Evolutionary conservation across 30 jellyfish, hydroid and myxozoan species (phyloP), one percentile per base, ranked within the genome.

Genomic region (Pelagia noctiluca): DNA sequence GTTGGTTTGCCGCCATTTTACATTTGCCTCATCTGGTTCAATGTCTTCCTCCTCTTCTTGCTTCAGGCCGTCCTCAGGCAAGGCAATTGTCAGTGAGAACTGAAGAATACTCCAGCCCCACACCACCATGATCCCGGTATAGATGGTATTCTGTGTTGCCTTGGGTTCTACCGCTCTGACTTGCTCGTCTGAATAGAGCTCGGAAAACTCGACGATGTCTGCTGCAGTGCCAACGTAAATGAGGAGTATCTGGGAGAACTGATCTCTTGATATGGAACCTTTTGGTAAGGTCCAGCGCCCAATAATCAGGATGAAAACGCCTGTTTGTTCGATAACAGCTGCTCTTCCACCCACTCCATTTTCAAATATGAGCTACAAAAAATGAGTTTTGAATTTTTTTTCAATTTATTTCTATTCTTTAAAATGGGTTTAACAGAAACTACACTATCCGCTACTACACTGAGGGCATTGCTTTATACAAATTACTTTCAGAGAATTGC

Each of bases 201-300:
- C 99, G 7, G 96, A 89, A 61, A 94, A 88, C 49, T 94, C 99
- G 53, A 94, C 99, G 34, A 94, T 94, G 47, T 94, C 99, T 12
- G 99, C 99, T 10, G 99, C 99, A 11, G 97, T 94, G 60, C 97
- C 99, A 35, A 94, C 90, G 84, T 94, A 94, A 18, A 94, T 94
- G 4, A 94, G 89, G 2, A 94, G 68, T 31, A 94, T 94, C 80
- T 94, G 99, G 4, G 97, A 94, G 57, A 94, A 94, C 63, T 87
- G 96, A 48, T 94, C 90, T 21, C 95, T 65, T 1, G 99, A 94
- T 25, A 94, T 94, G n/a, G 97, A 83, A 7, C 99, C 99, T 64
- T 88, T 88, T 10, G 99, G 99, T 1, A 94, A 87, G 28, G 94
- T 72, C 99, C 99, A 94, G 18, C 99, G 89, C 19, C 99, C 99